Conservation (phyloP, 2,797 vertebrate genomes). For the Hapalemur alaotrensis region DNA sequence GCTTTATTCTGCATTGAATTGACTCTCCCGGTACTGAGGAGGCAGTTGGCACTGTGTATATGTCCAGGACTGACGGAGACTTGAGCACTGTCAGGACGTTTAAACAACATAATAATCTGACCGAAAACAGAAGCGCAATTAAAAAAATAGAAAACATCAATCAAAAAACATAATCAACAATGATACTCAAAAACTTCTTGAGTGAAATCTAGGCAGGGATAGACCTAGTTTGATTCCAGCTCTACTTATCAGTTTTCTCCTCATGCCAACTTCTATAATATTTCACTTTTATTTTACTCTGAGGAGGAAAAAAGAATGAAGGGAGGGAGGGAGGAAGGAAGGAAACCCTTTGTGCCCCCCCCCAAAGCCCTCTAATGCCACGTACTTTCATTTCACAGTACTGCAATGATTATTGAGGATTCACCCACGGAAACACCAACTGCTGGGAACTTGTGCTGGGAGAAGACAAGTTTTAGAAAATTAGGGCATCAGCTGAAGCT, state of each 20-base stretch:
- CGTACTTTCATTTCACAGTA: neutral
- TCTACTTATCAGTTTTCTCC: neutral
- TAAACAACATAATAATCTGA: neutral
- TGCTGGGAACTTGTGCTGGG: neutral
- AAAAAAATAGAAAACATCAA: neutral
- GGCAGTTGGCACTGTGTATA: neutral
- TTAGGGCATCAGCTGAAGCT: neutral
- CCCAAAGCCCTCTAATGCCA: neutral
- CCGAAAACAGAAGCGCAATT: neutral
- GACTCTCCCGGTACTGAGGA: neutral
- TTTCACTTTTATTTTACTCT: neutral
- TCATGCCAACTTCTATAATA: neutral
- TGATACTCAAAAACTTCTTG: neutral
- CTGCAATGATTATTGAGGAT: neutral
- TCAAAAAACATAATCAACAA: neutral
- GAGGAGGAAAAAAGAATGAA: neutral
- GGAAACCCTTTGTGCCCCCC: rapidly evolving
- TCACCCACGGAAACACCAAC: neutral
- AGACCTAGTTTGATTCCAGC: neutral
- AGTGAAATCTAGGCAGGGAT: neutral
- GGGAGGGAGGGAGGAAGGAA: neutral
- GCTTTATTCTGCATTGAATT: neutral
- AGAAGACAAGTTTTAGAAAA: neutral
- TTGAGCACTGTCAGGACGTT: neutral
- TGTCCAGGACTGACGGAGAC: too few relatives aligned